phyloP scores from a whole-genome alignment of 1,140 invertebrate species.

The Antheraea pernyi region DNA sequence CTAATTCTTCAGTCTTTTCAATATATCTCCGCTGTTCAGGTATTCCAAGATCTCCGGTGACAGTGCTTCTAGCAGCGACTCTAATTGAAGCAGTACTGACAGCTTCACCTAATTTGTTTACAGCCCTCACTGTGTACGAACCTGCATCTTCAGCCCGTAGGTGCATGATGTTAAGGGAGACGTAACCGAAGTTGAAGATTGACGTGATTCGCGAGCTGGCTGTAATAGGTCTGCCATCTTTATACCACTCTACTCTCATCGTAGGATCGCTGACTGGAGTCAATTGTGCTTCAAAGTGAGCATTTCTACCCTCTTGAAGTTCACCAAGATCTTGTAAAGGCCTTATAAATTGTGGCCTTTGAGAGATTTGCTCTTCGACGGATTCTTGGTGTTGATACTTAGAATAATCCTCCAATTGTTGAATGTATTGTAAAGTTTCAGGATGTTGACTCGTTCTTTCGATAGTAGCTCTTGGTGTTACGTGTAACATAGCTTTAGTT shows the following conservation, averaged over 20 bases:
- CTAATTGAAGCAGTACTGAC: conserved; percentile 88
- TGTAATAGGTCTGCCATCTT: conserved; percentile 96
- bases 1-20: conserved; percentile 94
- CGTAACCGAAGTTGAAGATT: conserved; percentile 99
- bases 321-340: conserved; percentile 93
- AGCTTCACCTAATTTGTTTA: conserved; percentile 92
- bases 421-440: conserved; percentile 95
- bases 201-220: conserved; percentile 96
- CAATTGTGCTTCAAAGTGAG: conserved; percentile 96
- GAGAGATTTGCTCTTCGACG: conserved; percentile 87
- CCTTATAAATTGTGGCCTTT: conserved; percentile 93
- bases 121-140: conserved; percentile 93
- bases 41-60: conserved; percentile 92
- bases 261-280: conserved; percentile 91
- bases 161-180: conserved; percentile 98
- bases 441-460: conserved; percentile 95
- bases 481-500: conserved; percentile 92
- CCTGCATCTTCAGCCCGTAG: conserved; percentile 96
- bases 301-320: conserved; percentile 93
- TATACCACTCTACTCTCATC: conserved; percentile 99
- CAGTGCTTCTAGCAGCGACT: conserved; percentile 88
- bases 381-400: conserved; percentile 92
- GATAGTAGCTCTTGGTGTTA: conserved; percentile 89
- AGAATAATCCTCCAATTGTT: conserved; percentile 95
- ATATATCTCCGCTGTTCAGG: conserved; percentile 96